Conservation (phyloP, 2,797 vertebrate genomes). For the Gephyroberyx darwinii region DNA sequence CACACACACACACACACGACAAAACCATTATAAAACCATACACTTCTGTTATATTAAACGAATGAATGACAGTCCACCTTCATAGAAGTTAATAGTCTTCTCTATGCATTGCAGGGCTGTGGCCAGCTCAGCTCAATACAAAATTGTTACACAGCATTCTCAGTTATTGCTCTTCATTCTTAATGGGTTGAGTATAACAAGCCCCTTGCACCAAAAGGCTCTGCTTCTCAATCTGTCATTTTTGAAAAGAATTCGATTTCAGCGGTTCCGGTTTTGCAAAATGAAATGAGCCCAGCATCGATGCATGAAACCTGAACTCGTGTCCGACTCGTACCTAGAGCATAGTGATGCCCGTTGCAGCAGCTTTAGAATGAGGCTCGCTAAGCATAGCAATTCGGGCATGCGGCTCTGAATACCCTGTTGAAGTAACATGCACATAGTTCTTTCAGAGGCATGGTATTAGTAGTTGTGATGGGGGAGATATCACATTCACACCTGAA, state of each 20-base stretch:
- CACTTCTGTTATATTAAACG: not conserved
- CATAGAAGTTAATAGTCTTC: not conserved
- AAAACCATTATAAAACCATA: not conserved
- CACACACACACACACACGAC: too few species aligned
- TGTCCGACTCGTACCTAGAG: conserved; percentile 28
- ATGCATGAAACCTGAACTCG: conserved; percentile 50
- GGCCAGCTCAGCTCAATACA: conserved; percentile 14
- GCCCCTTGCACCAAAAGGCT: not conserved
- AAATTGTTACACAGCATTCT: conserved; percentile 9
- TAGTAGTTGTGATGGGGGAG: not conserved
- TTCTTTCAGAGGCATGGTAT: too few species aligned
- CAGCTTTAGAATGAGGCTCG: not conserved
- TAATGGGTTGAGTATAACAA: conserved; percentile 26
- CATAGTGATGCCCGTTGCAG: not conserved
- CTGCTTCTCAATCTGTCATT: conserved; percentile 41
- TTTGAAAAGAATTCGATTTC: conserved; percentile 46
- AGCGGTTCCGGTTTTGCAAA: conserved; percentile 11
- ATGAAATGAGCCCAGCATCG: conserved; percentile 50
- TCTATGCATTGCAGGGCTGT: conserved; percentile 9
- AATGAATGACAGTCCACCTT: too few species aligned
- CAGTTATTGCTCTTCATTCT: conserved; percentile 29
- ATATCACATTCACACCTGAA: not conserved
- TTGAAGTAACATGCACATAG: conserved; percentile 16
- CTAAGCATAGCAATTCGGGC: conserved; percentile 44
- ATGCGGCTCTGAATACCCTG: conserved; percentile 9